A percentile compares a stretch with the other conserved stretches of the same genome.
Evolutionary conservation across 1,140 invertebrate genomes (phyloP).

Genomic region (Aphaenogaster rudis): DNA sequence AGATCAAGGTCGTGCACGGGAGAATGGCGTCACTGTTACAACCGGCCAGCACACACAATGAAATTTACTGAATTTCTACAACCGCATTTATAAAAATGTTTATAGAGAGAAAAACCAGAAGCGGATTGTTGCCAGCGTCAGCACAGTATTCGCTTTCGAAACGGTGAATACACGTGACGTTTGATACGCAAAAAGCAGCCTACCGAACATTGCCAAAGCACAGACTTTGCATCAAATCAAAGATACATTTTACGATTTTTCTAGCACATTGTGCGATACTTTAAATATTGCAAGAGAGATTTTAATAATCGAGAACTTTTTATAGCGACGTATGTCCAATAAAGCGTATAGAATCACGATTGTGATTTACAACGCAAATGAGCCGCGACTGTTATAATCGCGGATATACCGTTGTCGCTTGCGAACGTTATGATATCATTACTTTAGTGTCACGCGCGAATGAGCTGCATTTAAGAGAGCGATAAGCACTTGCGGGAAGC

Average conservation of each 20-base stretch:
- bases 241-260: neutral
- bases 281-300: constrained; percentile 2
- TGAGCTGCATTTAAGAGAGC: constrained; percentile 37
- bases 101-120: constrained; percentile 59
- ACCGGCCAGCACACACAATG: neutral
- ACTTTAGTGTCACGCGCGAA: constrained; percentile 19
- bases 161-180: constrained; percentile 43
- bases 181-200: constrained; percentile 55
- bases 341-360: constrained; percentile 31
- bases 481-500: constrained; percentile 40
- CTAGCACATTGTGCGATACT: neutral
- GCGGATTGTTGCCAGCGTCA: neutral
- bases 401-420: neutral
- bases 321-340: neutral
- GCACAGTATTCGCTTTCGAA: constrained; percentile 58
- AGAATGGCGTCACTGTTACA: neutral
- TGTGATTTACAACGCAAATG: constrained; percentile 32
- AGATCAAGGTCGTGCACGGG: constrained; percentile 1
- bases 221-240: constrained; percentile 1
- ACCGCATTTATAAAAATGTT: constrained; percentile 14
- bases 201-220: constrained; percentile 37
- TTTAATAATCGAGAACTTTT: constrained; percentile 26
- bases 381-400: constrained; percentile 30
- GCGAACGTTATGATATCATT: constrained; percentile 41
- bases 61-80: constrained; percentile 55